Evolutionary conservation across 2,888 invertebrate species (phyloP), one percentile per base, ranked within the genome.

Genomic region (Cremastinae sp.): DNA sequence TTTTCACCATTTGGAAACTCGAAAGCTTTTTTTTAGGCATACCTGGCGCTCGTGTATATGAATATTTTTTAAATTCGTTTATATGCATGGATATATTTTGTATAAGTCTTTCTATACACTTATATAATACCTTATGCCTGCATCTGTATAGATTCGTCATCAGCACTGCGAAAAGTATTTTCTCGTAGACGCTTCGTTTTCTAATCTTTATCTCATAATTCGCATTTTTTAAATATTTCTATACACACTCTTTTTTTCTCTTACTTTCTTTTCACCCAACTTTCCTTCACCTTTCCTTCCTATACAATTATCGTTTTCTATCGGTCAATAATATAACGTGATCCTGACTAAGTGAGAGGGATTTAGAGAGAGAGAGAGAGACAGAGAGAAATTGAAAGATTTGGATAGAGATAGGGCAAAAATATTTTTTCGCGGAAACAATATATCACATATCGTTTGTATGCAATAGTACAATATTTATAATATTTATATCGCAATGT

Each of bases 401-500:
- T 28, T 28, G 28, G 16, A 18, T 16, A n/a, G 45, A 20, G 58
- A 53, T 14, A 62, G 53, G 77, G 62, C 71, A 70, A 78, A 78
- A 79, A 75, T 78, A 75, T 75, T 64, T 78, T 73, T 70, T 61
- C 65, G 75, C 72, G 73, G 56, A 77, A 74, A 69, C 53, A 71
- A 77, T 54, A 66, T 79, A 71, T 82, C 79, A 80, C 81, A 80
- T 79, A 77, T 74, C 75, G 59, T 68, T 28, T 28, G 56, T 78
- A 73, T 70, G 58, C 75, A 71, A 72, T 56, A 18, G 20, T 75
- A 73, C 78, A 73, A 64, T 75, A 80, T 77, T 66, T 64, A 74
- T 79, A 80, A 75, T 71, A 80, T 78, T 74, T 79, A 74, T 79
- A 79, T 74, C 28, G 78, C 75, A 78, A 77, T 74, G 71, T 76